Base-by-base conservation (phyloP, 2,797 vertebrate species). In the Geotrypetes seraphini region DNA sequence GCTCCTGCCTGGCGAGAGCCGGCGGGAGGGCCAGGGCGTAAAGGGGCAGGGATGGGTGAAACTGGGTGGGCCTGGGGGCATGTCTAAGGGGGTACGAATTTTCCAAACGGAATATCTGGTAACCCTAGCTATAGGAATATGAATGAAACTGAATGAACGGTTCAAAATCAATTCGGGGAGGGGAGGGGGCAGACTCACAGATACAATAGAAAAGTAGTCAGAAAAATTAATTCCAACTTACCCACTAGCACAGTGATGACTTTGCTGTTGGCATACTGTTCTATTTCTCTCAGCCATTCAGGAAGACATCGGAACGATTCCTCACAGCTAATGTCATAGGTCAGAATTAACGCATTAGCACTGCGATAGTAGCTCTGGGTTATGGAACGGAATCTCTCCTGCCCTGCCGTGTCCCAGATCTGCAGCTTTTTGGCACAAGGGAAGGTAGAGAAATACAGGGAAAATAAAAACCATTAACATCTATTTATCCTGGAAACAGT, bases 301-400 rank as follows among this genome's bases (percentile, higher is more conserved):
- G 96, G 95, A 65, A 99, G 92, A 75, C 96, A 99, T 26, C 93
- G 87, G 78, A 99, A 99, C 57, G 96, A 98, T 57, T 99, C 96
- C 63, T 99, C 95, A 29, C 95, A 98, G 59, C 95, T 98, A 60
- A 99, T 97, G 81, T 99, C 96, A 5, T 99, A 99, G 30, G 96
- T 99, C 31, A 99, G 81, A 63, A 99, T 98, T 50, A 99, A 83
- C 13, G 96, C 96, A 3, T 98, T 97, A 58, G 96, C 96, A 30
- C 96, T 99, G 66, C 96, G 90, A 52, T 99, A 99, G 67, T 99
- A 99, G 61, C 96, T 99, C 86, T 99, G 96, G 13, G 96, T 99
- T 57, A 99, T 99, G 63, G 96, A 98, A n/a, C 96, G 90, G 73
- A 99, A 99, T 49, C 96, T 81, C 71, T 99, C 96, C 48, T 99